Base-by-base conservation (phyloP, 2,888 invertebrate species). In the Branchipolynoe longqiensis region DNA sequence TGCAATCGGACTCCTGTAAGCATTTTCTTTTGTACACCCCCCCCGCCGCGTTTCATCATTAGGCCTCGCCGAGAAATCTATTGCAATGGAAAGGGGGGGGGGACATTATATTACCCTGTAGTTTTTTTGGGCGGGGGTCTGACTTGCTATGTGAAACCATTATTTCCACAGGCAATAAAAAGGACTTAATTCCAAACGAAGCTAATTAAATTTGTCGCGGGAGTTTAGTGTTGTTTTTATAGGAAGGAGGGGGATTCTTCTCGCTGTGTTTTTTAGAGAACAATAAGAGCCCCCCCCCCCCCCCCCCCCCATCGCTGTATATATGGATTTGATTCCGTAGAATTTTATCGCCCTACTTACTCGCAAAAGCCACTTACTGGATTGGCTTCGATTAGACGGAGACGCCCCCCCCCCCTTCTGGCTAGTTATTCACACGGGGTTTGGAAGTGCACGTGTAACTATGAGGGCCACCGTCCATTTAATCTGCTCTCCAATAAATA, bases 191-290 rank as follows among this genome's bases (percentile, higher is more conserved):
- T 48, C 78, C 78, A 78, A 78, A 78, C 78, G 78, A 78, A 78
- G 78, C 78, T 78, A 78, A 78, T 78, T 78, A 78, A 78, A 78
- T 78, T 78, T 78, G 78, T 78, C 78, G 28, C 41, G 48, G 48
- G 41, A 48, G 25, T 78, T 78, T 40, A 74, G 6, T 41, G 3
- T 28, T 48, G 3, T 8, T 8, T 78, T 78, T 41, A n/a, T n/a
- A n/a, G n/a, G n/a, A n/a, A n/a, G n/a, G n/a, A n/a, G n/a, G n/a
- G n/a, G n/a, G n/a, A n/a, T n/a, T n/a, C n/a, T n/a, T n/a, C n/a
- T n/a, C n/a, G n/a, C n/a, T n/a, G n/a, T n/a, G n/a, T n/a, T n/a
- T n/a, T n/a, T n/a, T n/a, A n/a, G n/a, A n/a, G n/a, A n/a, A n/a
- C n/a, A n/a, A n/a, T n/a, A n/a, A n/a, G n/a, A n/a, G n/a, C n/a